Percentiles rank a stretch among this genome's conserved stretches.
Evolutionary conservation across 1,140 invertebrate genomes (phyloP).

Genomic region (Reticulitermes speratus): DNA sequence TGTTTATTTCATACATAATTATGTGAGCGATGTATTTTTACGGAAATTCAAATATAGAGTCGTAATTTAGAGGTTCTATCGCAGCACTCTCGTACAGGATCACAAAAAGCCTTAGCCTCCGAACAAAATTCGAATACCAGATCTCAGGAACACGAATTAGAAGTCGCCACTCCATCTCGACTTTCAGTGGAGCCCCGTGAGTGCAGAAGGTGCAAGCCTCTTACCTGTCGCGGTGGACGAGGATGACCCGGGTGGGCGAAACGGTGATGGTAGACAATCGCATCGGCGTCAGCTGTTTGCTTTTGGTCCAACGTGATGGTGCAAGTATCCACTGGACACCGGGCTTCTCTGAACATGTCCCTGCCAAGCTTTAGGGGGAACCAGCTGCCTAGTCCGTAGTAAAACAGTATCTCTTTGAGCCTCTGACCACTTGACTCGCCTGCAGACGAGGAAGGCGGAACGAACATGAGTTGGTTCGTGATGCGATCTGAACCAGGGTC

Average conservation of each 20-base stretch:
- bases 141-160: not conserved
- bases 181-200: not conserved
- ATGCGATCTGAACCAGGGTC: constrained; percentile 62
- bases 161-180: not conserved
- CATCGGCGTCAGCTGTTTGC: constrained; percentile 73
- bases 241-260: constrained; percentile 66
- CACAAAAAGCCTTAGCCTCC: not conserved
- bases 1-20: too few relatives aligned
- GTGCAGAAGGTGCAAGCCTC: not conserved
- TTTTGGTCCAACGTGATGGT: constrained; percentile 68
- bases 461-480: constrained; percentile 71
- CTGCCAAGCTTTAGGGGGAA: constrained; percentile 66
- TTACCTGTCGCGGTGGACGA: constrained; percentile 67
- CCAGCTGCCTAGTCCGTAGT: constrained; percentile 79
- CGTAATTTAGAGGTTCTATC: too few relatives aligned
- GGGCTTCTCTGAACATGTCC: constrained; percentile 62
- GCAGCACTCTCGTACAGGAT: too few relatives aligned
- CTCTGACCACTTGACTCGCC: constrained; percentile 31
- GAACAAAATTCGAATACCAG: not conserved
- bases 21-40: too few relatives aligned
- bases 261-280: constrained; percentile 87
- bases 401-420: constrained; percentile 78
- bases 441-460: constrained; percentile 58
- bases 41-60: too few relatives aligned
- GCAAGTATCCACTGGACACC: constrained; percentile 77